Evolutionary conservation across 2,113 vertebrate genomes (phyloP).

Genomic region (Ariopsis seemanni): DNA sequence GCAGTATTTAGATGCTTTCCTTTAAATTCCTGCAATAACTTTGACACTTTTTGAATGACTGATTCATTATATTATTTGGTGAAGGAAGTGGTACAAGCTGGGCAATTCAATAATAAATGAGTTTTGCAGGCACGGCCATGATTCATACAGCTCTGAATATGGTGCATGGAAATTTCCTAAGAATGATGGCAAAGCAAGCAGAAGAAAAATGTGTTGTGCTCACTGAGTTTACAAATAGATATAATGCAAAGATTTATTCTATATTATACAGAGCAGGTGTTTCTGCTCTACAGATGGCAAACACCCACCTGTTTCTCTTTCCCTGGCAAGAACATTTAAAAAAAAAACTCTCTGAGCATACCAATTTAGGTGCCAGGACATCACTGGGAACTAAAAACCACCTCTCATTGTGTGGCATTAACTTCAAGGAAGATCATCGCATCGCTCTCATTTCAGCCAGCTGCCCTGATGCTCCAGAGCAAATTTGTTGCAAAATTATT

Average conservation of each 20-base stretch:
- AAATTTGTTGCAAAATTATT: constrained; percentile 30
- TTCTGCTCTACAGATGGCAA: constrained; percentile 57
- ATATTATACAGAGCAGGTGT: constrained; percentile 60
- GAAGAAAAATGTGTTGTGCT: constrained; percentile 41
- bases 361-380: constrained; percentile 38
- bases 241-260: constrained; percentile 48
- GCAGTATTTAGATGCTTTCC: not conserved
- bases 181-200: constrained; percentile 43
- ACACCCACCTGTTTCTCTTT: constrained; percentile 46
- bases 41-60: constrained; percentile 13
- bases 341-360: constrained; percentile 21
- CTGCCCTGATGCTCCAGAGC: constrained; percentile 24
- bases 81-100: not conserved
- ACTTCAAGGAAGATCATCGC: constrained; percentile 19
- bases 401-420: constrained; percentile 20
- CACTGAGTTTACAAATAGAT: constrained; percentile 47
- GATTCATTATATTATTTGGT: not conserved
- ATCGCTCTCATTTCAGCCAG: constrained; percentile 18
- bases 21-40: not conserved
- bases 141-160: not conserved
- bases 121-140: not conserved
- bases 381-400: constrained; percentile 27
- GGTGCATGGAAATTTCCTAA: constrained; percentile 18
- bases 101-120: not conserved
- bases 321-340: constrained; percentile 8